phyloP scores from a whole-genome alignment of 2,797 vertebrate species.

The Pelodytes ibericus region DNA sequence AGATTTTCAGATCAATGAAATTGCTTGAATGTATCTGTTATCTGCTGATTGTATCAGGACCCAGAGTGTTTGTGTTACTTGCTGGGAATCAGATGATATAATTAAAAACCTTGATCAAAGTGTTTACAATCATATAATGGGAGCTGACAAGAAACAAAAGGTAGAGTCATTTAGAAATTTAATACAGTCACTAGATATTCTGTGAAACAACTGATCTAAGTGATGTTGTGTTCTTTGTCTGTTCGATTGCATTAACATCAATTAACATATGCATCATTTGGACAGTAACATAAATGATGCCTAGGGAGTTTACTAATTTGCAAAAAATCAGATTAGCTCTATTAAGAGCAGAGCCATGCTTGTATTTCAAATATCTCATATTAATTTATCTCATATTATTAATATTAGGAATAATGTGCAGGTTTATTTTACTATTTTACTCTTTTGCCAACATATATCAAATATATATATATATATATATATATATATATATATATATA shows the following conservation, averaged over 20 bases:
- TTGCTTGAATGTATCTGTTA: conserved; percentile 40
- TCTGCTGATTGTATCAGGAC: conserved; percentile 38
- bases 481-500: no score
- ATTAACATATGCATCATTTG: conserved; percentile 16
- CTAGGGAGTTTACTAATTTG: no score
- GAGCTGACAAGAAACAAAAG: conserved; percentile 45
- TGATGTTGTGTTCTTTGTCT: conserved; percentile 23
- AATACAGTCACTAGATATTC: conserved; percentile 25
- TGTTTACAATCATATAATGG: conserved; percentile 41
- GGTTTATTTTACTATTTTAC: no score
- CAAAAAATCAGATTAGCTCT: no score
- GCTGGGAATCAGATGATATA: conserved; percentile 37
- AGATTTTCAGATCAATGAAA: conserved; percentile 46
- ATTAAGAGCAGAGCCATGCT: no score
- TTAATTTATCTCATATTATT: no score
- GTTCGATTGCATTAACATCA: conserved; percentile 17
- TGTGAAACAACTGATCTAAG: conserved; percentile 18
- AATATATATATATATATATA: no score
- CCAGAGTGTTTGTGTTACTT: conserved; percentile 39
- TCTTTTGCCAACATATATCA: no score
- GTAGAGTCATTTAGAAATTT: conserved; percentile 37
- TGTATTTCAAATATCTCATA: no score
- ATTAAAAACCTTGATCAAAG: conserved; percentile 48
- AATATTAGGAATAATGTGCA: no score
- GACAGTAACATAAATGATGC: conserved; percentile 13